Percentiles rank a stretch among this genome's conserved stretches.
phyloP scores from a whole-genome alignment of 2,113 vertebrate genomes.

The Pogonocichla stellata region DNA sequence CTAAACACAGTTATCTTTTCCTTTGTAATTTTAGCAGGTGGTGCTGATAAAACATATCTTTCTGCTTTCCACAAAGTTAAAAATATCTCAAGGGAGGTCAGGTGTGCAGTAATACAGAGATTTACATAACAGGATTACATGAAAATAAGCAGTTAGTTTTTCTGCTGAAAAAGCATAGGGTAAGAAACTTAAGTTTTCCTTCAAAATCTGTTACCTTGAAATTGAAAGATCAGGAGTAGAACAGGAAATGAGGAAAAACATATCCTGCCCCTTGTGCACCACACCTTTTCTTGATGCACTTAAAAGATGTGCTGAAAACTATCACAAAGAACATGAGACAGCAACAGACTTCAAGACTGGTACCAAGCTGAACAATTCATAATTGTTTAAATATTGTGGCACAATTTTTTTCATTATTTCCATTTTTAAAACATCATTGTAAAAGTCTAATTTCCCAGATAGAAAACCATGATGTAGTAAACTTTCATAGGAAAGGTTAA shows the following conservation, averaged over 20 bases:
- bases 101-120: neutral
- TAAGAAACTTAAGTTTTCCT: neutral
- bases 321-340: neutral
- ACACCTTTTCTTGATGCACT: neutral
- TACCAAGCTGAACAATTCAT: neutral
- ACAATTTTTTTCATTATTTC: neutral
- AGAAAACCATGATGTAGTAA: neutral
- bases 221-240: neutral
- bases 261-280: neutral
- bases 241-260: neutral
- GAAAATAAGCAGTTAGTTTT: neutral
- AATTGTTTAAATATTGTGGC: neutral
- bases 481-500: neutral
- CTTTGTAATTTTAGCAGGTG: neutral
- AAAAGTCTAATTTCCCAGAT: neutral
- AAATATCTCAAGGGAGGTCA: constrained; percentile 26
- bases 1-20: neutral
- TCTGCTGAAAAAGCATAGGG: constrained; percentile 11
- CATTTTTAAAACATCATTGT: neutral
- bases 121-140: constrained; percentile 17
- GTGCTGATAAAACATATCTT: neutral
- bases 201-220: neutral
- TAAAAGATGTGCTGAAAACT: neutral
- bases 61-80: constrained; percentile 27
- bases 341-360: neutral